Base-by-base conservation (phyloP, 2,888 invertebrate species). In the Imbricaverruca yamaguchii region DNA sequence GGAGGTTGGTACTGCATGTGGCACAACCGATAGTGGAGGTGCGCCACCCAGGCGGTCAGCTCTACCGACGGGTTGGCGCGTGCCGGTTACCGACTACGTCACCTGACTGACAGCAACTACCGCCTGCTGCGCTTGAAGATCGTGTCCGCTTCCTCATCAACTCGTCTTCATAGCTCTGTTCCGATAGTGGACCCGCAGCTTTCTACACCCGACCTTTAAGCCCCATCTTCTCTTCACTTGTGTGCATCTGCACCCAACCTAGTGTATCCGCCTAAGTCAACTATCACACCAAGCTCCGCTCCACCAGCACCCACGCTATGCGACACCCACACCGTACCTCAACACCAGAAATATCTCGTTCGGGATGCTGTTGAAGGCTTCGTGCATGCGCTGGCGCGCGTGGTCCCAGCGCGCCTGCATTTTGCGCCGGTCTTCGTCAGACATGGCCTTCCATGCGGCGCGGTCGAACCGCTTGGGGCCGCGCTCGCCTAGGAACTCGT, bases 281-380 rank as follows among this genome's bases (percentile, higher is more conserved):
- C 39, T 4, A 39, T 39, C 39, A 1, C 39, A 39, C 39, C 39
- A 39, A 39, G 4, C 39, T 4, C 39, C 39, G 39, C 39, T 39
- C 39, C 39, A 39, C 39, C 39, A 39, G 39, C 39, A 39, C 39
- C 39, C 39, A 39, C 39, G 39, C 1, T 39, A 39, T 39, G 39
- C 39, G 39, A 39, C 53, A 77, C 53, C 53, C 7, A 0, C 74
- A 57, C 39, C 80, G 80, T 85, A 85, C 85, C 86, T 85, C 83
- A 85, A 82, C 23, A 85, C 84, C 55, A 86, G 83, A 80, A 86
- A 82, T 55, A 86, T 82, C 79, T 85, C 83, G 56, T 82, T 83
- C 13, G 87, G 87, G 53, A 87, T 85, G 59, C 83, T 82, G 83
- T 85, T 84, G 84, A 87, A 86, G 79, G 86, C 84, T 63, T 84